These are phyloP conservation scores for Saturnia japonica DNA, from an alignment of 2,888 invertebrate genomes.

Conservation along the genomic window DNA sequence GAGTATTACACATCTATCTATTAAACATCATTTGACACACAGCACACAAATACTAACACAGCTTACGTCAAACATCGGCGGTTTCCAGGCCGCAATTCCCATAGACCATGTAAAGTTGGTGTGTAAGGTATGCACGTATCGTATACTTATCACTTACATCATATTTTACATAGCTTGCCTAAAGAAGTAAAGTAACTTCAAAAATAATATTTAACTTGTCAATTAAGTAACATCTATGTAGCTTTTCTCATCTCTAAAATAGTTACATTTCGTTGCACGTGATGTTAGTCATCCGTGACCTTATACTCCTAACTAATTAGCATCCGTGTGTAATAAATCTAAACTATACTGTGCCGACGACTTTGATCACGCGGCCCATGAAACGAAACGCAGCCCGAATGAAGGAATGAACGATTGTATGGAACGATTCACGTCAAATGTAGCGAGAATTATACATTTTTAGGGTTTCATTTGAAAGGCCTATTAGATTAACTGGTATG, in stretches of 20 bases:
- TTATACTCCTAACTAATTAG: conserved; percentile 69
- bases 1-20: no score
- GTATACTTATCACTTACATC: no score
- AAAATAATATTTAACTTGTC: not conserved
- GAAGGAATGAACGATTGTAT: conserved; percentile 65
- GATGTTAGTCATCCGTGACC: conserved; percentile 54
- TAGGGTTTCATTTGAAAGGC: conserved; percentile 35
- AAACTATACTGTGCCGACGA: conserved; percentile 61
- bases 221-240: not conserved
- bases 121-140: no score
- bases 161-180: no score
- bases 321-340: conserved; percentile 79
- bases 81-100: no score
- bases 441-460: conserved; percentile 52
- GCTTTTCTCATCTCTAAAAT: conserved; percentile 33
- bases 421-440: conserved; percentile 72
- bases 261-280: conserved; percentile 60
- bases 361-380: conserved; percentile 72
- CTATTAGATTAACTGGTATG: conserved; percentile 14
- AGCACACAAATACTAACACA: no score
- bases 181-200: not conserved
- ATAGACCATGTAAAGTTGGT: no score
- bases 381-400: conserved; percentile 64
- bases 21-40: no score
- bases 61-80: no score